Conservation (phyloP, 1,140 invertebrate species). For the Heterodera schachtii region DNA sequence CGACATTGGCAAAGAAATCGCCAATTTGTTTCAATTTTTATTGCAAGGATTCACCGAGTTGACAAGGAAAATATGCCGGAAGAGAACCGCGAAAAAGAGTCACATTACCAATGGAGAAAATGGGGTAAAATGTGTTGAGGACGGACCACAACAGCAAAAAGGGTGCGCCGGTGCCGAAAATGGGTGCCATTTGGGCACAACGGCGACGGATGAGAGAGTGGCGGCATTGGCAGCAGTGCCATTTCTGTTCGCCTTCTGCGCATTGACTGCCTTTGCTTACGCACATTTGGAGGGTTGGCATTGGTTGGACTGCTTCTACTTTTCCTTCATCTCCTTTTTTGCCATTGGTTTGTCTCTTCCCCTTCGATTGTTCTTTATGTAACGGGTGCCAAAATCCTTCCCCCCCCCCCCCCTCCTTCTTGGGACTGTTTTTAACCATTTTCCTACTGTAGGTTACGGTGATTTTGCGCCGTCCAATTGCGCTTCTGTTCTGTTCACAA, state of each 20-base stretch:
- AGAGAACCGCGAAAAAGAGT: background rate
- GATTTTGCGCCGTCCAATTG: background rate
- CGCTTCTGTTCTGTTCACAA: background rate
- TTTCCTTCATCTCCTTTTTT: background rate
- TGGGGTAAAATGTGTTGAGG: background rate
- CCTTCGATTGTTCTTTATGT: too few species aligned
- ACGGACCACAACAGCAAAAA: background rate
- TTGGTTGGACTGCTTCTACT: constrained; percentile 2
- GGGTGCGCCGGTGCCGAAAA: background rate
- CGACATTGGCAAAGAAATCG: background rate
- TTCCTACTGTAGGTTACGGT: background rate
- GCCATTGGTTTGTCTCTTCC: background rate
- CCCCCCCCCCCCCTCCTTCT: too few species aligned
- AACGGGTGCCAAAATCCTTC: too few species aligned
- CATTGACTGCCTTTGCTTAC: background rate
- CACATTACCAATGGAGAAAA: background rate
- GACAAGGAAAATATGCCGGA: background rate
- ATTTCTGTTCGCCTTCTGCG: background rate
- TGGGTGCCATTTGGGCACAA: background rate
- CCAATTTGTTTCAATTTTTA: background rate
- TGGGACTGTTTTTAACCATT: background rate
- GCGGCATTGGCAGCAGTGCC: background rate
- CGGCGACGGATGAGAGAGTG: background rate
- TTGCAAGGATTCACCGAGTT: background rate
- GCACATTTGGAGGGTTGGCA: background rate